Conservation (phyloP, 2,113 vertebrate species). For the Lucifuga dentata region DNA sequence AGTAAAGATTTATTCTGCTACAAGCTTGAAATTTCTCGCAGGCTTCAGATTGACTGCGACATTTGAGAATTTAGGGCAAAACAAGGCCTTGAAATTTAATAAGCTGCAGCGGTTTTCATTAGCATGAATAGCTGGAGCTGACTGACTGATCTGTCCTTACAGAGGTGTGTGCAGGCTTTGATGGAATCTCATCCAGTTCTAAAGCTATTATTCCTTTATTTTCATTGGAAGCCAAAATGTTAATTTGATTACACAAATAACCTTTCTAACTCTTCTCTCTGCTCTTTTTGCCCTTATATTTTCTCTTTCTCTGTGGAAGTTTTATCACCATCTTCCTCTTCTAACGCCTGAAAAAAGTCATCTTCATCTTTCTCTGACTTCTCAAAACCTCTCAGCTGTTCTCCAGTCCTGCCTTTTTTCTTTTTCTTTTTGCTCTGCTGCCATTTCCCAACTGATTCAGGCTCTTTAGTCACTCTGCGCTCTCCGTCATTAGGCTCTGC, state of each 20-base stretch:
- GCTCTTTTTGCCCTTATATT: conserved; percentile 18
- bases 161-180: conserved; percentile 20
- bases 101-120: conserved; percentile 59
- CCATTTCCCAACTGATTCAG: conserved; percentile 24
- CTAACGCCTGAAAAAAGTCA: conserved; percentile 14
- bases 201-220: conserved; percentile 38
- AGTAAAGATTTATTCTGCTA: conserved; percentile 20
- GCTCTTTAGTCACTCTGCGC: conserved; percentile 34
- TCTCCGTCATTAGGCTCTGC: conserved; percentile 34
- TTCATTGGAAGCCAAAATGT: conserved; percentile 36
- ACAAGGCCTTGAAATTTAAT: conserved; percentile 67
- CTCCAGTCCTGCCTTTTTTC: conserved; percentile 13
- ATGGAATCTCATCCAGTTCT: conserved; percentile 22
- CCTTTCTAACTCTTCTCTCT: conserved; percentile 8
- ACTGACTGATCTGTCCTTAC: conserved; percentile 36
- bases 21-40: conserved; percentile 54
- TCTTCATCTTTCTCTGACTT: conserved; percentile 14
- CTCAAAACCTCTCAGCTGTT: conserved; percentile 37
- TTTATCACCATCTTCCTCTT: neutral
- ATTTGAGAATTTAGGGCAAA: conserved; percentile 65
- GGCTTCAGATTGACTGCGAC: conserved; percentile 60
- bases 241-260: conserved; percentile 36
- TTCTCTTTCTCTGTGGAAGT: conserved; percentile 5
- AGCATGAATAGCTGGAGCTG: conserved; percentile 56
- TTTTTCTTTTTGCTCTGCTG: conserved; percentile 1